phyloP scores from a whole-genome alignment of 2,113 vertebrate species.

The Misgurnus mizolepis region DNA sequence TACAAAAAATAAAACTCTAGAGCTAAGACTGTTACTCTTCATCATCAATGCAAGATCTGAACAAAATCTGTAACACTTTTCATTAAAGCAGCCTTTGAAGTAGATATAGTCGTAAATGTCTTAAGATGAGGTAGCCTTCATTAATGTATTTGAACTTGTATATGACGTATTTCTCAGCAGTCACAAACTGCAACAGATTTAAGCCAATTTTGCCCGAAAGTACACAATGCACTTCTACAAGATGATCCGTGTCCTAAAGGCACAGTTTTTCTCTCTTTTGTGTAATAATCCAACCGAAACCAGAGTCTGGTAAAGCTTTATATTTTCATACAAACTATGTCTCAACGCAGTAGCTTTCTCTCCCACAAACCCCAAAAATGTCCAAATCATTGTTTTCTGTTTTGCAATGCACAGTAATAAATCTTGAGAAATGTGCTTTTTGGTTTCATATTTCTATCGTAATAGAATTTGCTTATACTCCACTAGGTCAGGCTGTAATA shows the following conservation, averaged over 20 bases:
- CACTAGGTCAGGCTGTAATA: conserved; percentile 60
- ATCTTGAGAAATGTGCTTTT: conserved; percentile 60
- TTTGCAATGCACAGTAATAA: conserved; percentile 58
- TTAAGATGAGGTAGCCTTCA: conserved; percentile 2
- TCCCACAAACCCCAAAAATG: conserved; percentile 15
- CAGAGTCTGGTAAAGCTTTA: conserved; percentile 41
- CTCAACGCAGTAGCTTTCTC: conserved; percentile 38
- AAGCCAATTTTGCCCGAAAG: conserved; percentile 13
- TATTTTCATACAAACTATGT: conserved; percentile 32
- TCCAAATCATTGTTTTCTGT: conserved; percentile 48
- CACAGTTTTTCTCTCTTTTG: conserved; percentile 14
- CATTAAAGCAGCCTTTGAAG: background rate
- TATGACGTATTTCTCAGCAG: background rate
- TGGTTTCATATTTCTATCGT: conserved; percentile 63
- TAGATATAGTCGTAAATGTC: conserved; percentile 13
- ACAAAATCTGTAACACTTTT: background rate
- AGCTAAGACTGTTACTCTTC: conserved; percentile 4
- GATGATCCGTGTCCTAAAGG: background rate
- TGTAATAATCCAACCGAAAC: conserved; percentile 25
- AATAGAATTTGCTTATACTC: conserved; percentile 62
- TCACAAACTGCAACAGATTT: conserved; percentile 11
- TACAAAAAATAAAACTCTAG: conserved; percentile 4
- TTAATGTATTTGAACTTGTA: conserved; percentile 5
- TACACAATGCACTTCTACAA: conserved; percentile 31
- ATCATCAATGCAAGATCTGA: too few species aligned